phyloP scores from a whole-genome alignment of 1,140 invertebrate species.

The Heterodera schachtii region DNA sequence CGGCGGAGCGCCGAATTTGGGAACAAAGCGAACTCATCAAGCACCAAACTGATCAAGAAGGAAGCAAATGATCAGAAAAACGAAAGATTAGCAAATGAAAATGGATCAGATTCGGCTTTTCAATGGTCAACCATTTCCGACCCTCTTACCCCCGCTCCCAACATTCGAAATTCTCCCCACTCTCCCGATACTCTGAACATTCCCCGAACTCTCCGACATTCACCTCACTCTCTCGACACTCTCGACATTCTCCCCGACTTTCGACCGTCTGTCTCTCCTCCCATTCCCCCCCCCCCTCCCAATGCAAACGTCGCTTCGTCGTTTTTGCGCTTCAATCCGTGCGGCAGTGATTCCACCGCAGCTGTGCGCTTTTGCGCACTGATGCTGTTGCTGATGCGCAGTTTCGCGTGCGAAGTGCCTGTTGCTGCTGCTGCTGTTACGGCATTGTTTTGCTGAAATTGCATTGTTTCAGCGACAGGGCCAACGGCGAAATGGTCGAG shows the following conservation, averaged over 20 bases:
- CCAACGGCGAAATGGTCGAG: neutral
- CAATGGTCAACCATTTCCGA: too few relatives aligned
- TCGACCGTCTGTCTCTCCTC: neutral
- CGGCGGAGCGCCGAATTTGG: neutral
- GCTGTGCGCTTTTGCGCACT: conserved; percentile 8
- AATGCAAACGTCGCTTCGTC: conserved; percentile 4
- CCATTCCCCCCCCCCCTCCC: neutral
- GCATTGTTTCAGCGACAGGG: neutral
- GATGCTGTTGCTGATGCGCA: conserved; percentile 27
- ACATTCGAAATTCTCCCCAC: neutral
- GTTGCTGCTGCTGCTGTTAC: neutral
- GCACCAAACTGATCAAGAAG: too few relatives aligned
- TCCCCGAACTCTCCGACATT: too few relatives aligned
- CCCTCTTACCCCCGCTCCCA: neutral
- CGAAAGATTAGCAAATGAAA: too few relatives aligned
- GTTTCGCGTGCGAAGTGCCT: neutral
- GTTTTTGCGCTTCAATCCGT: conserved; percentile 40
- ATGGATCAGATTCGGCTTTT: too few relatives aligned
- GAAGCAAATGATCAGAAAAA: too few relatives aligned
- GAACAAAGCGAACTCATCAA: conserved; percentile 12
- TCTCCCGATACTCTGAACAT: too few relatives aligned
- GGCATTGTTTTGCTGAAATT: neutral
- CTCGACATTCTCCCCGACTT: too few relatives aligned
- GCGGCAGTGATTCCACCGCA: conserved; percentile 14
- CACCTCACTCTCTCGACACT: too few relatives aligned